A percentile compares a stretch with the other conserved stretches of the same genome.
phyloP scores from a whole-genome alignment of 2,888 invertebrate genomes.

The Pegoplata infirma region DNA sequence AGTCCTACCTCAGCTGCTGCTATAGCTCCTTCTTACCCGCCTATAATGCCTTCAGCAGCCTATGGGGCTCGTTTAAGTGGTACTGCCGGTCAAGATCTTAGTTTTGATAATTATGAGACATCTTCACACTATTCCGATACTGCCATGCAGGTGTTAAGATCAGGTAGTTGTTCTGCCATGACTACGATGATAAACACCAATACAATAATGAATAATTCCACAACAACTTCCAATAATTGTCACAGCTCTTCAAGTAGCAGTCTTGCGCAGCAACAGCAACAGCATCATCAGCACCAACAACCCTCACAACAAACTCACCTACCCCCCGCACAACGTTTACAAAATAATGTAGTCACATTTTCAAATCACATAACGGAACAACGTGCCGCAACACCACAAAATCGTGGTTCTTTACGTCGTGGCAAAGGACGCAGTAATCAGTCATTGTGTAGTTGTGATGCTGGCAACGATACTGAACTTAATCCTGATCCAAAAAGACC shows the following conservation, averaged over 20 bases:
- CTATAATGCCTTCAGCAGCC: constrained; percentile 67
- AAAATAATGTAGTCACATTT: constrained; percentile 73
- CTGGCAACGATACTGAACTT: constrained; percentile 76
- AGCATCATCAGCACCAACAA: constrained; percentile 32
- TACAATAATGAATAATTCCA: constrained; percentile 58
- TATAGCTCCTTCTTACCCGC: constrained; percentile 68
- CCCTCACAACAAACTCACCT: constrained; percentile 35
- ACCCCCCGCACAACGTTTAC: constrained; percentile 55
- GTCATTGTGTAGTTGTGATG: constrained; percentile 77
- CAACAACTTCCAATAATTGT: constrained; percentile 58
- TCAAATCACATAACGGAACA: constrained; percentile 72
- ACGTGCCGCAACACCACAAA: constrained; percentile 53
- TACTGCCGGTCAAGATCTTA: constrained; percentile 65
- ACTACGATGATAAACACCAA: constrained; percentile 64
- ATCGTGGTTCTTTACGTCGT: constrained; percentile 75
- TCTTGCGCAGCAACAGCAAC: constrained; percentile 40
- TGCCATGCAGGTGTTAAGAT: constrained; percentile 69
- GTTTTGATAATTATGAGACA: constrained; percentile 69
- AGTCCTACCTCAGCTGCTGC: constrained; percentile 61
- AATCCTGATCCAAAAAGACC: constrained; percentile 76
- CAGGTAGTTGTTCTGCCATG: constrained; percentile 67
- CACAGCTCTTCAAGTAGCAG: constrained; percentile 66
- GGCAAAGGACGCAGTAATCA: constrained; percentile 77
- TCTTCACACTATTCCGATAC: constrained; percentile 72
- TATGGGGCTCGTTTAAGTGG: constrained; percentile 66